Evolutionary conservation across 1,140 invertebrate species (phyloP).

Genomic region (Dreissena rostriformis): DNA sequence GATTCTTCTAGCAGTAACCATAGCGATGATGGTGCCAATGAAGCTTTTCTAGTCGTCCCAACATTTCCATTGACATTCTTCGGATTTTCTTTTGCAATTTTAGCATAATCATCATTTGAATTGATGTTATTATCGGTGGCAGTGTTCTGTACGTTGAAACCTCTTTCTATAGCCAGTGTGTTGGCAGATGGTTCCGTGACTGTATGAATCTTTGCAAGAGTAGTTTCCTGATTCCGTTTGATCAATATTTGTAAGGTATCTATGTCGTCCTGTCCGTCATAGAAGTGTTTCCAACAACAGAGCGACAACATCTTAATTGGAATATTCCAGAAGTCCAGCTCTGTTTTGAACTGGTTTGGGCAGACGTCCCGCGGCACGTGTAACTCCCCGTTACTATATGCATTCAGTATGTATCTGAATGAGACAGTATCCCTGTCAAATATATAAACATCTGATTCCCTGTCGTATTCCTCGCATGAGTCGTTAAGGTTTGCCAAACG

Average conservation of each 20-base stretch:
- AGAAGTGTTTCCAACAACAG: constrained; percentile 24
- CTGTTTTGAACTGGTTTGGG: constrained; percentile 4
- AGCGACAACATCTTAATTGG: background rate
- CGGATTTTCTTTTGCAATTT: background rate
- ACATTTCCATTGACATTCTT: background rate
- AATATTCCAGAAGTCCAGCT: constrained; percentile 7
- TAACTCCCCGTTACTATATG: background rate
- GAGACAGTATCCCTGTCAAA: constrained; percentile 13
- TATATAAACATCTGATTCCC: background rate
- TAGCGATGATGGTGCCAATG: background rate
- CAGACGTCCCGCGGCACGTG: constrained; percentile 16
- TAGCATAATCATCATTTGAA: background rate
- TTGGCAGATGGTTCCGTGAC: too few relatives aligned
- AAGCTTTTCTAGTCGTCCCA: background rate
- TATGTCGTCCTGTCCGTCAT: background rate
- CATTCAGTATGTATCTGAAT: constrained; percentile 19
- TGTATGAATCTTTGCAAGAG: background rate
- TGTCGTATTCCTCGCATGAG: too few relatives aligned
- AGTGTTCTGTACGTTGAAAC: too few relatives aligned
- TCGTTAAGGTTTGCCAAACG: too few relatives aligned
- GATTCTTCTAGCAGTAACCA: constrained; percentile 30
- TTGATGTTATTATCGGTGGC: too few relatives aligned
- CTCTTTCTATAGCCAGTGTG: too few relatives aligned
- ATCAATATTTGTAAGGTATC: background rate
- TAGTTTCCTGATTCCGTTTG: background rate